These are phyloP conservation scores for Hepsetus odoe DNA, from an alignment of 2,113 vertebrate genomes.

Conservation along the genomic window DNA sequence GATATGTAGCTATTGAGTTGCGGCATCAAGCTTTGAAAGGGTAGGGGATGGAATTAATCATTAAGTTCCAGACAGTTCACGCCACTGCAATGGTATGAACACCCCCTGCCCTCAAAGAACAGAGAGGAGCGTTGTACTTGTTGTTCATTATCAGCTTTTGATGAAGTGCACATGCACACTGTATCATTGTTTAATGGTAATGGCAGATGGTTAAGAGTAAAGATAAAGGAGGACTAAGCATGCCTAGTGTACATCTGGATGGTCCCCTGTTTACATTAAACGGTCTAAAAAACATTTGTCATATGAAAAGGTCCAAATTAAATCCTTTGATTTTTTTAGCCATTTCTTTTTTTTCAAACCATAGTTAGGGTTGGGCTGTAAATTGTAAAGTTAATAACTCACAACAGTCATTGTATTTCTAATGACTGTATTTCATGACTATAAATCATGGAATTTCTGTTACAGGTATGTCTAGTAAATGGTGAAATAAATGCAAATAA, in stretches of 20 bases:
- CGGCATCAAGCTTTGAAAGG: slow-evolving; percentile 53
- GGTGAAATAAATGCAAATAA: no score
- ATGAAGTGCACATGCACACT: slow-evolving; percentile 22
- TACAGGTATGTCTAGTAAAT: no score
- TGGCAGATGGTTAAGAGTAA: slow-evolving; percentile 3
- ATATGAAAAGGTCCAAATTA: no score
- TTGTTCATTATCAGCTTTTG: slow-evolving; percentile 27
- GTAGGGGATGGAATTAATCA: slow-evolving; percentile 63
- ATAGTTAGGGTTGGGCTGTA: no score
- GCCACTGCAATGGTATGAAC: slow-evolving; percentile 16
- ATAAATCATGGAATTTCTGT: no score
- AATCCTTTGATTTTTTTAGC: no score
- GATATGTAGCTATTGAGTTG: slow-evolving; percentile 69
- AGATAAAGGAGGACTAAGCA: background rate
- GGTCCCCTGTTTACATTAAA: background rate
- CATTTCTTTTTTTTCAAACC: no score
- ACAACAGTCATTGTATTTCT: no score
- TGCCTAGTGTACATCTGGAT: background rate
- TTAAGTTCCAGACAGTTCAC: slow-evolving; percentile 62
- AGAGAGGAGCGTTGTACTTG: slow-evolving; percentile 9
- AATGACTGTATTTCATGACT: no score
- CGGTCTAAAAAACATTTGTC: background rate
- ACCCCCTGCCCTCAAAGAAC: background rate
- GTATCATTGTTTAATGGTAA: slow-evolving; percentile 12
- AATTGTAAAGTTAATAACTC: no score